Percentiles rank a stretch among this genome's conserved stretches.
Conservation (phyloP, 2,113 vertebrate species). For the Ciconia maguari region DNA sequence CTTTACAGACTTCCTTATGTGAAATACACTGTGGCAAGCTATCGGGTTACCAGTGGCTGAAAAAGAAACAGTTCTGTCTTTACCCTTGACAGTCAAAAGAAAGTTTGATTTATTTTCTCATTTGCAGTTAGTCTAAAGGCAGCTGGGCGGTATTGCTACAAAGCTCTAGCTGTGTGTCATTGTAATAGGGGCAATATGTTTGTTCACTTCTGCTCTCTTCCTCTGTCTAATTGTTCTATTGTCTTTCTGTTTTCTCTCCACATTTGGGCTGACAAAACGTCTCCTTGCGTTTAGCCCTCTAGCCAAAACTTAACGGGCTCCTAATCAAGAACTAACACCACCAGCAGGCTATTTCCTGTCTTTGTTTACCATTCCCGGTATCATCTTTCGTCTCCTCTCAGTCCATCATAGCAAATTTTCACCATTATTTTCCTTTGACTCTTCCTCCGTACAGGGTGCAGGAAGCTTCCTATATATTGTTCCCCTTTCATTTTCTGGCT, state of each 20-base stretch:
- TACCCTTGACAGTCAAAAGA: slow-evolving; percentile 69
- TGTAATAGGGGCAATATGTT: slow-evolving; percentile 49
- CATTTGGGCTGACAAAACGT: slow-evolving; percentile 41
- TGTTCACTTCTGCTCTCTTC: slow-evolving; percentile 54
- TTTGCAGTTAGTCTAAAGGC: slow-evolving; percentile 71
- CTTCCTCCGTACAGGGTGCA: background rate
- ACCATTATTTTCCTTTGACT: background rate
- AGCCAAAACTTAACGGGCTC: slow-evolving; percentile 47
- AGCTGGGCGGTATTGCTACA: slow-evolving; percentile 69
- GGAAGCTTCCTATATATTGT: background rate
- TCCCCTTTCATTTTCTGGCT: background rate
- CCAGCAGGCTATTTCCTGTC: slow-evolving; percentile 50
- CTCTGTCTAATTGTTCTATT: slow-evolving; percentile 47
- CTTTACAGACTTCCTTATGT: slow-evolving; percentile 52
- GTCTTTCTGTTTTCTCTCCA: slow-evolving; percentile 49
- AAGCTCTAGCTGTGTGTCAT: slow-evolving; percentile 30
- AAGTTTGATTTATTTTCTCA: slow-evolving; percentile 75
- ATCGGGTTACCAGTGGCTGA: slow-evolving; percentile 48
- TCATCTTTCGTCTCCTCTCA: slow-evolving; percentile 37
- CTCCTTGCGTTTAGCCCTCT: slow-evolving; percentile 57
- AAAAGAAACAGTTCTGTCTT: slow-evolving; percentile 60
- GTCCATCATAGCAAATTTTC: background rate
- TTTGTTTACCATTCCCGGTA: slow-evolving; percentile 32
- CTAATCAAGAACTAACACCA: slow-evolving; percentile 53
- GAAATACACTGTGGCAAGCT: slow-evolving; percentile 34